These are phyloP conservation scores for Schlechtendalia chinensis DNA, from an alignment of 1,140 invertebrate species.

Conservation along the genomic window DNA sequence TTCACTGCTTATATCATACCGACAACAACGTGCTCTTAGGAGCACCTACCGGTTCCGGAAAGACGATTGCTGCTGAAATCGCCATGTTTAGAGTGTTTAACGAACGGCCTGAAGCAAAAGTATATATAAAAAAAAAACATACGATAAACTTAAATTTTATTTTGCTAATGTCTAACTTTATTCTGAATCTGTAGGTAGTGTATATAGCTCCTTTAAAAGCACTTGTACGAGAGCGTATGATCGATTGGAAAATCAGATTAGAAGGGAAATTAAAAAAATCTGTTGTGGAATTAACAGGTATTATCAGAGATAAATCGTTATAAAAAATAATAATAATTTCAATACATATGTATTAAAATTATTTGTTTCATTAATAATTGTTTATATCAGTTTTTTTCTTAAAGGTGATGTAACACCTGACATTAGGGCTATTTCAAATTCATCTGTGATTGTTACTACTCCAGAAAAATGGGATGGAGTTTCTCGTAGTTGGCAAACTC, in stretches of 20 bases:
- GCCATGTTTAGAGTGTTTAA: conserved; percentile 94
- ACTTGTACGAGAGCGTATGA: conserved; percentile 91
- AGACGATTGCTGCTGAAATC: conserved; percentile 97
- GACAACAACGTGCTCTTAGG: conserved; percentile 93
- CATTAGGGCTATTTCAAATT: conserved; percentile 74
- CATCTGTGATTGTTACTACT: conserved; percentile 95
- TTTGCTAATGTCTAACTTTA: neutral
- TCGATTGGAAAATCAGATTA: conserved; percentile 93
- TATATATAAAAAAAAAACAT: conserved; percentile 57
- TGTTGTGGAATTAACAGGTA: conserved; percentile 93
- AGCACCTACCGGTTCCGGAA: conserved; percentile 97
- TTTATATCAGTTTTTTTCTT: neutral
- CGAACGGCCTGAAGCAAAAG: conserved; percentile 78
- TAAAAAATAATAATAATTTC: too few relatives aligned
- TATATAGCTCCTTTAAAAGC: conserved; percentile 99
- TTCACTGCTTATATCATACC: conserved; percentile 93
- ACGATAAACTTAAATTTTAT: conserved; percentile 7
- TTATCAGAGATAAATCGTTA: conserved; percentile 56
- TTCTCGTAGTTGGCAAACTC: conserved; percentile 93
- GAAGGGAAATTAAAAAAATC: conserved; percentile 74
- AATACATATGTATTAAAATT: too few relatives aligned
- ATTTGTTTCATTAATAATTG: too few relatives aligned
- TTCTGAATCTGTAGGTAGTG: conserved; percentile 64
- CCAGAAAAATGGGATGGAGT: conserved; percentile 99
- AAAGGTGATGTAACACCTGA: conserved; percentile 90